Percentiles rank a stretch among this genome's conserved stretches.
These are phyloP conservation scores for Cacoxenus indagator DNA, from an alignment of 2,888 invertebrate species.

Conservation along the genomic window DNA sequence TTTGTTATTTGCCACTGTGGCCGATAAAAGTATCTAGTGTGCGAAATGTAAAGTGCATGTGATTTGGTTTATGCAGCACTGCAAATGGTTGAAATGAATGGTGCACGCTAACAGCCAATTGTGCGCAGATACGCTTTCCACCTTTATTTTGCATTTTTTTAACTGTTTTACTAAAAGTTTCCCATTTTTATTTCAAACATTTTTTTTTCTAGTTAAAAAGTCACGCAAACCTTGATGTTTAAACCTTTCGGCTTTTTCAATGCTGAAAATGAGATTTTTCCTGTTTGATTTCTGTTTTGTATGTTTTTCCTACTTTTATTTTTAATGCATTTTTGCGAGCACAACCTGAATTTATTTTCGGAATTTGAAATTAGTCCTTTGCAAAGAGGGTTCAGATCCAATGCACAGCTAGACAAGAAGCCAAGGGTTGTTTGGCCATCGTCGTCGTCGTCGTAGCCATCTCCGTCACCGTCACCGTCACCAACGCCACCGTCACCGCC, in stretches of 20 bases:
- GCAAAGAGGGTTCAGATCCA: slow-evolving; percentile 58
- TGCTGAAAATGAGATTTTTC: neutral
- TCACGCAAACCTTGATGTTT: neutral
- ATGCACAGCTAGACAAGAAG: slow-evolving; percentile 42
- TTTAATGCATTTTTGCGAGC: slow-evolving; percentile 16
- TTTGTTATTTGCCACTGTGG: neutral
- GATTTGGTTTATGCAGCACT: neutral
- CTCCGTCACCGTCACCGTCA: slow-evolving; percentile 44
- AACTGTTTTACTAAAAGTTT: no score
- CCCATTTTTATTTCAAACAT: neutral
- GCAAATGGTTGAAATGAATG: neutral
- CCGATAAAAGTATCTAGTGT: neutral
- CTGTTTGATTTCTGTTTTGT: neutral
- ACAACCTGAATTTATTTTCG: slow-evolving; percentile 43
- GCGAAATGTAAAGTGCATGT: neutral
- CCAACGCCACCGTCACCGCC: no score
- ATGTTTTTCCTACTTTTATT: neutral
- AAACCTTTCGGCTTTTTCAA: slow-evolving; percentile 7
- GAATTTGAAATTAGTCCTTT: slow-evolving; percentile 65
- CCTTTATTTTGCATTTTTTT: neutral
- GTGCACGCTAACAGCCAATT: neutral
- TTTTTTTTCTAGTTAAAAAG: neutral
- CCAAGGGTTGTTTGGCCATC: slow-evolving; percentile 5
- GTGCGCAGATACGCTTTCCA: neutral
- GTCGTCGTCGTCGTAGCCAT: slow-evolving; percentile 36